Percentiles rank a stretch among this genome's conserved stretches.
Conservation (phyloP, 1,140 invertebrate species). For the Camponotus pennsylvanicus region DNA sequence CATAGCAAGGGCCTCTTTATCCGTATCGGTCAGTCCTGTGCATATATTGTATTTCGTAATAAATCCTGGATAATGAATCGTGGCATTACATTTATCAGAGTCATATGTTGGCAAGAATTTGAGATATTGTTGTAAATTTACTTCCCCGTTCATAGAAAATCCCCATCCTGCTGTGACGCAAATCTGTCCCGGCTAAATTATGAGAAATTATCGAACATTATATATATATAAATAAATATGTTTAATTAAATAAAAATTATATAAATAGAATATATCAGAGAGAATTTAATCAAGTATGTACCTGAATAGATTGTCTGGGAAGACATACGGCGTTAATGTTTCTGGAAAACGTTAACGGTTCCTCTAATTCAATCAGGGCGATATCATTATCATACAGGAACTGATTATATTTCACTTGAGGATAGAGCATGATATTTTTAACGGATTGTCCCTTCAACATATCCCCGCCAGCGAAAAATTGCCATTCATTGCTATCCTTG, state of each 20-base stretch:
- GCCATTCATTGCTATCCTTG: slow-evolving; percentile 81
- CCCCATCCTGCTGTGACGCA: slow-evolving; percentile 89
- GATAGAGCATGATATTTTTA: slow-evolving; percentile 87
- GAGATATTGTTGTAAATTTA: slow-evolving; percentile 86
- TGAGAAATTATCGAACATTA: slow-evolving; percentile 24
- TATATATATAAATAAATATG: not conserved
- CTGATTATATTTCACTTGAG: slow-evolving; percentile 88
- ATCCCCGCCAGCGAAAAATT: slow-evolving; percentile 85
- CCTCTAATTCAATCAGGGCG: slow-evolving; percentile 86
- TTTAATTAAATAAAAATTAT: not conserved
- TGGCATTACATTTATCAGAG: slow-evolving; percentile 87
- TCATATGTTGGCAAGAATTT: slow-evolving; percentile 87
- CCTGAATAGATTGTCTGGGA: slow-evolving; percentile 84
- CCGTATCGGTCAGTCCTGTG: slow-evolving; percentile 87
- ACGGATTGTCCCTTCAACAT: slow-evolving; percentile 77
- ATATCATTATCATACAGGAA: slow-evolving; percentile 88
- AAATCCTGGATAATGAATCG: slow-evolving; percentile 88
- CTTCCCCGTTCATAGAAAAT: slow-evolving; percentile 86
- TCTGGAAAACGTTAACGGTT: slow-evolving; percentile 86
- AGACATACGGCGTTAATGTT: slow-evolving; percentile 88
- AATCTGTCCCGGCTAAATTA: slow-evolving; percentile 85
- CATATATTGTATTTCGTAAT: slow-evolving; percentile 87
- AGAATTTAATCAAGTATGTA: slow-evolving; percentile 47
- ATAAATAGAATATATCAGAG: not conserved
- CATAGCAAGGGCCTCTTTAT: slow-evolving; percentile 87